Percentiles rank a stretch among this genome's conserved stretches.
phyloP scores from a whole-genome alignment of 2,888 invertebrate species.

The Melitaea athalia region DNA sequence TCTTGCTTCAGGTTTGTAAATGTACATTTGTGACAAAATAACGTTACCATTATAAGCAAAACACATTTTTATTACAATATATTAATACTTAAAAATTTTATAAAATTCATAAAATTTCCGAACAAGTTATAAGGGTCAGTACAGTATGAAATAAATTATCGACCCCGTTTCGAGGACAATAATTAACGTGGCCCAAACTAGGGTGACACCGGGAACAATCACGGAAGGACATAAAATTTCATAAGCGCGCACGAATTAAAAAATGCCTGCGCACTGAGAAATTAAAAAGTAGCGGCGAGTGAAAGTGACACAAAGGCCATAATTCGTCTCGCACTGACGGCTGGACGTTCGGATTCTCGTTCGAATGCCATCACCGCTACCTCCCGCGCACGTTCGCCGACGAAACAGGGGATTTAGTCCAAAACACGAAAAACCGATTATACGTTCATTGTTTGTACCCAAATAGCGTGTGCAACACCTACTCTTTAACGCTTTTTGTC shows the following conservation, averaged over 20 bases:
- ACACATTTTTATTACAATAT: not conserved
- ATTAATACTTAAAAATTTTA: not conserved
- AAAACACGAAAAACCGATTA: constrained; percentile 77
- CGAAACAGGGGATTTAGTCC: constrained; percentile 64
- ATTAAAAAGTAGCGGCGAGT: constrained; percentile 71
- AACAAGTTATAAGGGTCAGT: constrained; percentile 24
- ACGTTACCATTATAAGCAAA: not conserved
- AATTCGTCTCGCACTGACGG: constrained; percentile 73
- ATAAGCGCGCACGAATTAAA: constrained; percentile 75
- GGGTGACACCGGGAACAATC: constrained; percentile 58
- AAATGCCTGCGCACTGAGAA: constrained; percentile 70
- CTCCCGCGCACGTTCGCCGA: constrained; percentile 46
- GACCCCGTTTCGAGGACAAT: constrained; percentile 50
- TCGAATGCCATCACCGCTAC: constrained; percentile 53
- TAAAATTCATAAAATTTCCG: constrained; percentile 1
- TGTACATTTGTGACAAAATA: not conserved
- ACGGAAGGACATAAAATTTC: constrained; percentile 65
- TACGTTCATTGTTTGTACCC: constrained; percentile 64
- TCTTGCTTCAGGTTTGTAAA: not conserved
- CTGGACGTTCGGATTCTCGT: constrained; percentile 57
- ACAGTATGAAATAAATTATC: constrained; percentile 30
- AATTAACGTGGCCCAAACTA: constrained; percentile 57
- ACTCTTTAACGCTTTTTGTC: constrained; percentile 62
- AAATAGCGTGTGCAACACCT: constrained; percentile 61
- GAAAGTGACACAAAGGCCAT: constrained; percentile 77